Evolutionary conservation across 2,113 vertebrate species (phyloP).

Genomic region (Carassius auratus): DNA sequence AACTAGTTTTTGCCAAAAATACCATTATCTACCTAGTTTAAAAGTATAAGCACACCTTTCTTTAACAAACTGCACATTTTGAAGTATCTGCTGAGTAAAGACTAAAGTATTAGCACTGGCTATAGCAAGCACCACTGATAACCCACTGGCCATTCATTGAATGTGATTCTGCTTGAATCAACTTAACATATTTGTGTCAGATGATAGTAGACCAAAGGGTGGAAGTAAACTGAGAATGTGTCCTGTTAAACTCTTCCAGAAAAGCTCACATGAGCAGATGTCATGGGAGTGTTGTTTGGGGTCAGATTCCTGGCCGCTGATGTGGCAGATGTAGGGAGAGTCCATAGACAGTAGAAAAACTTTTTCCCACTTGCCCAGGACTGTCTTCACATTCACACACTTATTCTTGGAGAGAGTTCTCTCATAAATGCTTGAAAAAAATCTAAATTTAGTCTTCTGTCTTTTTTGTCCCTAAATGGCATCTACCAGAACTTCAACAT

Average conservation of each 20-base stretch:
- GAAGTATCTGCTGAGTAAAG: background rate
- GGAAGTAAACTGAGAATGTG: constrained; percentile 21
- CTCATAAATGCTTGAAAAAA: background rate
- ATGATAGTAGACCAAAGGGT: background rate
- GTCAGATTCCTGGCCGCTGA: constrained; percentile 55
- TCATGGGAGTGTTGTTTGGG: constrained; percentile 43
- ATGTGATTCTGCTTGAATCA: background rate
- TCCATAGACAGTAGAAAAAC: constrained; percentile 32
- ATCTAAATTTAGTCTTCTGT: background rate
- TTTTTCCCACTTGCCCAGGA: constrained; percentile 45
- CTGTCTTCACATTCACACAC: constrained; percentile 22
- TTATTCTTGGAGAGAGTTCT: no score
- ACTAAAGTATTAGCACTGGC: background rate
- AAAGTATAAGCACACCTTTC: background rate
- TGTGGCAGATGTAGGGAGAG: constrained; percentile 36
- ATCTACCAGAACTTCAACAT: constrained; percentile 1
- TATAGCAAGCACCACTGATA: background rate
- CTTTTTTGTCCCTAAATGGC: background rate
- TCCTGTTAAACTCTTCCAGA: background rate
- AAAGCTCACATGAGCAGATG: constrained; percentile 38
- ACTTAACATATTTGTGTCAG: background rate
- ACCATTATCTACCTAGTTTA: background rate
- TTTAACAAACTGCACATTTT: background rate
- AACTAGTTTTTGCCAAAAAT: background rate
- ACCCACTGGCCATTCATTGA: background rate